Percentiles rank a stretch among this genome's conserved stretches.
phyloP scores from a whole-genome alignment of 2,888 invertebrate species.

The Raillietiella orientalis region DNA sequence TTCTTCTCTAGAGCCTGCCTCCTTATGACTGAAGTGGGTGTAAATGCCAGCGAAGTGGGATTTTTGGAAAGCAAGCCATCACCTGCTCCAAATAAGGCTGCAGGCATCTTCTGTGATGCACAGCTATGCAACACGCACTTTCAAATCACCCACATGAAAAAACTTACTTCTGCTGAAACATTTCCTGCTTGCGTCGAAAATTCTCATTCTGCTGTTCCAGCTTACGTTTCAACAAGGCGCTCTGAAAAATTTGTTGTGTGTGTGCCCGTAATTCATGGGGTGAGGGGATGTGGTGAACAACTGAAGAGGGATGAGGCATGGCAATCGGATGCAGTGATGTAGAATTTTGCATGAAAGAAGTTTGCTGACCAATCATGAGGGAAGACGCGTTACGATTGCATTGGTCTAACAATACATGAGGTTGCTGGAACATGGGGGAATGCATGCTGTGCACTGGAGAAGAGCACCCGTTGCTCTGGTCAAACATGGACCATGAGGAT shows the following conservation, averaged over 20 bases:
- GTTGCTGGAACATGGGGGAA: no score
- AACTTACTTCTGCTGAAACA: conserved; percentile 6
- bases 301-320: conserved; percentile 2
- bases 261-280: conserved; percentile 52
- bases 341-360: conserved; percentile 1
- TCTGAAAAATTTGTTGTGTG: conserved; percentile 57
- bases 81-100: background rate
- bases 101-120: background rate
- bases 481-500: no score
- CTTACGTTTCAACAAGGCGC: conserved; percentile 55
- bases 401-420: no score
- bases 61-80: background rate
- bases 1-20: no score
- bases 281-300: conserved; percentile 14
- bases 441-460: no score
- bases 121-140: background rate
- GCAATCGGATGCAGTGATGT: background rate
- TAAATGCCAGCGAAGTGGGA: conserved; percentile 50
- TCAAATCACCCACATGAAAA: background rate
- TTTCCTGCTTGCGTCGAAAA: conserved; percentile 41
- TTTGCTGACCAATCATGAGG: no score
- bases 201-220: conserved; percentile 59
- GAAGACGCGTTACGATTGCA: conserved; percentile 3
- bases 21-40: conserved; percentile 67
- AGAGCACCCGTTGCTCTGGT: no score